Conservation (phyloP, 2,113 vertebrate species). For the Heliornis fulica region DNA sequence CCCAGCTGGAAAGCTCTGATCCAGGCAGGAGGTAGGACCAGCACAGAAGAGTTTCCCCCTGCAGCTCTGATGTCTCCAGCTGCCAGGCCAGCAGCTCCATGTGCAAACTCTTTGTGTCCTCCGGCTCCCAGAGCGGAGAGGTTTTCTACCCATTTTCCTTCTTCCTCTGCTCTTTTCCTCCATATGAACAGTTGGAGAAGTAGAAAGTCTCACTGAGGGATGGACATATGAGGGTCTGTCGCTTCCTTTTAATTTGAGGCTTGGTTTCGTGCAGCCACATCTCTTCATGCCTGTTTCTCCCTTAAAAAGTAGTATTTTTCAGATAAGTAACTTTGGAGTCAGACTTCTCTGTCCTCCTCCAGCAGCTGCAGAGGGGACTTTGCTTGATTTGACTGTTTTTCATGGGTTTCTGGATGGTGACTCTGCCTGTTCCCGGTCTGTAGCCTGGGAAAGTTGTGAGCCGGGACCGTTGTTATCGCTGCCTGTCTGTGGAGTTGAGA, state of each 20-base stretch:
- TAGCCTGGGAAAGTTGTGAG: conserved; percentile 5
- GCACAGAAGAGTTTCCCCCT: not conserved
- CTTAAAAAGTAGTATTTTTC: not conserved
- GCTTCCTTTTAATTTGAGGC: not conserved
- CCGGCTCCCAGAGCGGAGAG: not conserved
- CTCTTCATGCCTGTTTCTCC: not conserved
- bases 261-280: not conserved
- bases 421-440: not conserved
- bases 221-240: not conserved
- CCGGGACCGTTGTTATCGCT: rapidly evolving
- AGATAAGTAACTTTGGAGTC: not conserved
- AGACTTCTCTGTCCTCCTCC: not conserved
- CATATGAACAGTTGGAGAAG: not conserved
- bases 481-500: not conserved
- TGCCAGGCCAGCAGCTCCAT: not conserved
- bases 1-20: not conserved
- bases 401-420: not conserved
- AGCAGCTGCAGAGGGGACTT: not conserved
- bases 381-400: not conserved
- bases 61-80: not conserved
- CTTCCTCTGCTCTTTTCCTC: not conserved
- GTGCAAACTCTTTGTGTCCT: rapidly evolving
- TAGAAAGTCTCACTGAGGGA: not conserved
- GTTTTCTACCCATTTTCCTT: not conserved
- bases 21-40: not conserved